Evolutionary conservation across 2,113 vertebrate species (phyloP), one percentile per base, ranked within the genome.

Genomic region (Murina feae): DNA sequence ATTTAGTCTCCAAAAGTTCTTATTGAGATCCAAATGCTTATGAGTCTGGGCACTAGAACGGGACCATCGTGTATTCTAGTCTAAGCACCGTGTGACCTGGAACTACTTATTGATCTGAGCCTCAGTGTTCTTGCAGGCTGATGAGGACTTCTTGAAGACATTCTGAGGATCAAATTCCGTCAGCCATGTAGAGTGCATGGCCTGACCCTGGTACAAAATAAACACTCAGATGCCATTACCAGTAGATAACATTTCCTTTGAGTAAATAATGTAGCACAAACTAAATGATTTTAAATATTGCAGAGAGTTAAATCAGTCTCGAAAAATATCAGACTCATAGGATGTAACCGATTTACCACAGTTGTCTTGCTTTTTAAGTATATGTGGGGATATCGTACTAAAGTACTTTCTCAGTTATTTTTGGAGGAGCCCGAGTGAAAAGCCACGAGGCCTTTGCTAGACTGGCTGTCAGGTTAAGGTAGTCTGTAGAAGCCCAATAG

Each of bases 261-360:
- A 53, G 37, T 75, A 86, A 88, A 86, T 89, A 87, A 85, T 69
- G 89, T 74, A 88, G n/a, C 32, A 47, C 28, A 58, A 3, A 32
- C 12, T 75, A 87, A 84, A 76, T 58, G 58, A 90, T 90, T 81
- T 71, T 85, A 88, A 87, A 60, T 95, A 75, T n/a, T n/a, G n/a
- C 82, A 71, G 37, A 79, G 51, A 71, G 60, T 87, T 90, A 88
- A 90, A 53, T 86, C 65, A 44, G 18, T 79, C 91, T 81, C 44
- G 55, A 89, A 95, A 86, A 51, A 44, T 44, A 47, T 66, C 28
- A 11, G 18, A 68, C 25, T 71, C 72, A 28, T 0, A 79, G 32
- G 47, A 49, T 42, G 3, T 92, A 58, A 71, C 18, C 18, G 35
- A 35, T 80, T 86, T 66, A 51, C 51, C 9, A 18, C 12, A 55